Percentiles rank a stretch among this genome's conserved stretches.
Conservation (phyloP, 2,888 invertebrate genomes). For the Stenodera caucasica region DNA sequence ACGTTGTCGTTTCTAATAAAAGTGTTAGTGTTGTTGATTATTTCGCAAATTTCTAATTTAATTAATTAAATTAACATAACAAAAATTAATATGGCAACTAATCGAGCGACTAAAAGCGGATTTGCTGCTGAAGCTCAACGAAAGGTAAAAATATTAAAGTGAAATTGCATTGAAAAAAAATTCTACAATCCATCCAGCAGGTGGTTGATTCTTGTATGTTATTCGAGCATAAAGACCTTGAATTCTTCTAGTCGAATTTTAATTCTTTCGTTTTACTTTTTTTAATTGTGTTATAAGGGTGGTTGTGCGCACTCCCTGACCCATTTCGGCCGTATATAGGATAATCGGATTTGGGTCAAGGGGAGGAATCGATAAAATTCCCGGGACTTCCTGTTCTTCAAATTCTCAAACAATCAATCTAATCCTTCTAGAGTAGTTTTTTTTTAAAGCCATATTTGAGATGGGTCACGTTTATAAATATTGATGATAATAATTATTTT, state of each 20-base stretch:
- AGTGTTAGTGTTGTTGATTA: too few species aligned
- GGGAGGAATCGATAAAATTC: background rate
- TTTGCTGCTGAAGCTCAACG: slow-evolving; percentile 95
- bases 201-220: background rate
- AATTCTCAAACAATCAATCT: background rate
- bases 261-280: too few species aligned
- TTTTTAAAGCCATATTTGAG: background rate
- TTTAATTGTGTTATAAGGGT: too few species aligned
- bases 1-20: too few species aligned
- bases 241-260: background rate
- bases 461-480: background rate
- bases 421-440: too few species aligned
- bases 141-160: slow-evolving; percentile 68
- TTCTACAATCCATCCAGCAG: background rate
- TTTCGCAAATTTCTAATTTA: too few species aligned
- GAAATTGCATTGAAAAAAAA: too few species aligned
- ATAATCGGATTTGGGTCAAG: slow-evolving; percentile 1
- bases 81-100: slow-evolving; percentile 85
- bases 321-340: background rate
- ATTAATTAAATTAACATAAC: too few species aligned
- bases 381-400: background rate
- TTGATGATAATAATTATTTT: background rate
- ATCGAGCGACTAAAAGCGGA: slow-evolving; percentile 88
- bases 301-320: background rate
- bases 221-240: background rate